Conservation (phyloP, 2,797 vertebrate species). For the Lindbergichthys nudifrons region DNA sequence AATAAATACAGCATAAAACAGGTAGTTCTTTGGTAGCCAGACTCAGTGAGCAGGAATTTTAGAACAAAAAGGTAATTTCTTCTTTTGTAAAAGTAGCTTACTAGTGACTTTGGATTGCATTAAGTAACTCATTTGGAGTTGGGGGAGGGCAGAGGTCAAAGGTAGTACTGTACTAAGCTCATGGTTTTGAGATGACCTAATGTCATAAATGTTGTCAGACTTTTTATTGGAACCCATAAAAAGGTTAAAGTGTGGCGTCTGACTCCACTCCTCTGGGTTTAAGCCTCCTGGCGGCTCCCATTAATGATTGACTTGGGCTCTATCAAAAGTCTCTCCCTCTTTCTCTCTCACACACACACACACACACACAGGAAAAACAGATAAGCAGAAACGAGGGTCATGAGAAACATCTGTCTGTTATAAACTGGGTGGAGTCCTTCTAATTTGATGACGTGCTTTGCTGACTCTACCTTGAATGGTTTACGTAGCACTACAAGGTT, state of each 20-base stretch:
- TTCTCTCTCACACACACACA: background rate
- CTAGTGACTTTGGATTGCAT: constrained; percentile 16
- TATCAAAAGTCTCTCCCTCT: constrained; percentile 64
- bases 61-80: background rate
- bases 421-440: constrained; percentile 62
- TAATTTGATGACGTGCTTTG: constrained; percentile 51
- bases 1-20: constrained; percentile 3
- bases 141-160: constrained; percentile 21
- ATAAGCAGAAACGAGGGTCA: constrained; percentile 73
- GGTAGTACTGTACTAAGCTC: constrained; percentile 36
- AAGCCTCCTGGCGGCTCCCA: constrained; percentile 68
- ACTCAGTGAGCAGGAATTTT: background rate
- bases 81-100: constrained; percentile 13
- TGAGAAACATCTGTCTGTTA: constrained; percentile 74
- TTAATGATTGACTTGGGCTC: constrained; percentile 85
- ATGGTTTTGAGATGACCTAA: constrained; percentile 66
- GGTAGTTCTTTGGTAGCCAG: background rate
- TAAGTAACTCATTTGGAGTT: constrained; percentile 20
- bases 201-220: constrained; percentile 71
- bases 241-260: constrained; percentile 64
- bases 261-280: constrained; percentile 60
- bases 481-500: background rate
- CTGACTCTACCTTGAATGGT: constrained; percentile 13
- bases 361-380: constrained; percentile 22
- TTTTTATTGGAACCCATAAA: constrained; percentile 80